These are phyloP conservation scores for Chironomus riparius DNA, from an alignment of 2,888 invertebrate species.

Conservation along the genomic window DNA sequence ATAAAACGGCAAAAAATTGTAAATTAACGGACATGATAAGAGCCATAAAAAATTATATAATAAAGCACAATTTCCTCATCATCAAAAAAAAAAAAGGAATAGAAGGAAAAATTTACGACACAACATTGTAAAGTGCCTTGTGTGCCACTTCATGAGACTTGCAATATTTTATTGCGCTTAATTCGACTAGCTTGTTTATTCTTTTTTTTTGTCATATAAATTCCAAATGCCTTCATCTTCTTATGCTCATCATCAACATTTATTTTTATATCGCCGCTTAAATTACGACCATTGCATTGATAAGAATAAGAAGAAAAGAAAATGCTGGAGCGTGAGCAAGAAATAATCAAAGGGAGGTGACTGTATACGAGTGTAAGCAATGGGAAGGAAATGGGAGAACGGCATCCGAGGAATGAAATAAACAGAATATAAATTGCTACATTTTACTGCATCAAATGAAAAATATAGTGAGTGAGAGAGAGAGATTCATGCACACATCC, in stretches of 20 bases:
- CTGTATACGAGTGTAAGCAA: not conserved
- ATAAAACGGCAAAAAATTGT: not conserved
- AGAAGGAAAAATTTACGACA: not conserved
- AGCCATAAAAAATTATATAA: not conserved
- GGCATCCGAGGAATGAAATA: not conserved
- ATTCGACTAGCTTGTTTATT: not conserved
- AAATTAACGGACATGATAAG: conserved; percentile 9
- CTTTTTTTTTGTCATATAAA: not conserved
- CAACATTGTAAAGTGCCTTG: not conserved
- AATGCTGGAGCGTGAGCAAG: not conserved
- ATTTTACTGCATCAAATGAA: not conserved
- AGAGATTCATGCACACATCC: not conserved
- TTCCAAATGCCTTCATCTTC: not conserved
- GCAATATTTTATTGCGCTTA: conserved; percentile 7
- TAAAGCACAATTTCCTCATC: not conserved
- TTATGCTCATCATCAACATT: not conserved
- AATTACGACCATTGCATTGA: not conserved
- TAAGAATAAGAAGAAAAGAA: not conserved
- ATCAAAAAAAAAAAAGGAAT: not conserved
- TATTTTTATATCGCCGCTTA: not conserved
- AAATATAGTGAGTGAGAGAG: too few relatives aligned
- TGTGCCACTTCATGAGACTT: not conserved
- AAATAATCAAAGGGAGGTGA: not conserved
- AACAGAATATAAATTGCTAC: not conserved
- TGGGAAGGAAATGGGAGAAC: not conserved